phyloP scores from a whole-genome alignment of 2,888 invertebrate genomes.

The Mimachlamys varia region DNA sequence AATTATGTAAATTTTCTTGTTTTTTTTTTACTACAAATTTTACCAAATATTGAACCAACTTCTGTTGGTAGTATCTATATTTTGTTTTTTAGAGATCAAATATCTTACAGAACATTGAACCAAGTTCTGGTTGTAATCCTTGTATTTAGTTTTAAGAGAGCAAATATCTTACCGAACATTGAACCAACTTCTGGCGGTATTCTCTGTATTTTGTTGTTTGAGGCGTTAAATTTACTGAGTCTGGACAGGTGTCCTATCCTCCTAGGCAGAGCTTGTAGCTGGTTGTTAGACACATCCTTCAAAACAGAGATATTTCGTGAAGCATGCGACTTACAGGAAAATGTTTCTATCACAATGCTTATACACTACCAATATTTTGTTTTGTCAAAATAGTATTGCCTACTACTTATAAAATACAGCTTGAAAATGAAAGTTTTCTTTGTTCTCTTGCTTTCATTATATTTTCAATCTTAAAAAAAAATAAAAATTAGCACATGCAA shows the following conservation, averaged over 20 bases:
- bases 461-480: too few species aligned
- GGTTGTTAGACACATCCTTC: constrained; percentile 86
- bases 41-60: constrained; percentile 85
- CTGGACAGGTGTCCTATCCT: constrained; percentile 89
- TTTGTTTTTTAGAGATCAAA: constrained; percentile 78
- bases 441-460: too few species aligned
- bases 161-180: constrained; percentile 83
- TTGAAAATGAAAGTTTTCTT: too few species aligned
- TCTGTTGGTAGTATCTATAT: constrained; percentile 89
- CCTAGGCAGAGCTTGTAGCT: constrained; percentile 87
- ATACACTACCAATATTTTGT: too few species aligned
- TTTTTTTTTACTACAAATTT: constrained; percentile 28
- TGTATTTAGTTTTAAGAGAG: constrained; percentile 81
- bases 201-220: constrained; percentile 84
- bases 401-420: too few species aligned
- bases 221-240: constrained; percentile 78
- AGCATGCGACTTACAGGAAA: too few species aligned
- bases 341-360: too few species aligned
- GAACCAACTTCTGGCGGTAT: constrained; percentile 89
- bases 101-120: constrained; percentile 83
- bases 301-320: constrained; percentile 47
- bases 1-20: too few species aligned
- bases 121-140: constrained; percentile 89
- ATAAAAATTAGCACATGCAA: too few species aligned
- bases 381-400: too few species aligned